Evolutionary conservation across 2,113 vertebrate genomes (phyloP), one percentile per base, ranked within the genome.

Genomic region (Prinia subflava): DNA sequence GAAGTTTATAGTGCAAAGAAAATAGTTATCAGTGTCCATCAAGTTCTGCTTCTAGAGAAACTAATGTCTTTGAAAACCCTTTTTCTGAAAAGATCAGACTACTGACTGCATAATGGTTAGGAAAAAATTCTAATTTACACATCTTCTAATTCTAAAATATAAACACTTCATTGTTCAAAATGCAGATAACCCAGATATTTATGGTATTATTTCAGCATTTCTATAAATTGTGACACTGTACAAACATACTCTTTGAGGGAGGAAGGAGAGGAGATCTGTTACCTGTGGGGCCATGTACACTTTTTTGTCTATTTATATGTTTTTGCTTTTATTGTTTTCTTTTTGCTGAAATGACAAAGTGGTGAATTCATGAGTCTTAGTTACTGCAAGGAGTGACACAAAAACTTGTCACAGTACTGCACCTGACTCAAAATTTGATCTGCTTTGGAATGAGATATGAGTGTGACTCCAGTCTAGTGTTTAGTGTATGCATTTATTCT

Each of bases 121-220:
- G n/a, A n/a, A n/a, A n/a, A n/a, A n/a, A n/a, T n/a, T 9, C 4
- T 37, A 67, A 11, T 4, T 69, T 49, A 13, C 1, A 7, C 2
- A 1, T 50, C 28, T 56, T 27, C 11, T 57, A 57, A 30, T 84
- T 73, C 41, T 85, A 17, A 63, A 69, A 60, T 70, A 49, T 0
- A 4, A 60, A 7, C 3, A 8, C 60, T 37, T 24, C 0, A 4
- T 28, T 76, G 9, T 47, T 60, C 73, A 30, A 90, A 78, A 71
- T 56, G 15, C 17, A 85, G 49, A 33, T 73, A 22, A 64, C 7
- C 15, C 22, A 30, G 42, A 31, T 52, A 42, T 49, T 76, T n/a
- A 4, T 84, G 21, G 6, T 42, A 37, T 31, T 56, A 20, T 73
- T 68, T 33, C 30, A 64, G 19, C 15, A 10, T 56, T 83, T 73